These are phyloP conservation scores for Odontomachus brunneus DNA, from an alignment of 1,140 invertebrate species.

Conservation along the genomic window DNA sequence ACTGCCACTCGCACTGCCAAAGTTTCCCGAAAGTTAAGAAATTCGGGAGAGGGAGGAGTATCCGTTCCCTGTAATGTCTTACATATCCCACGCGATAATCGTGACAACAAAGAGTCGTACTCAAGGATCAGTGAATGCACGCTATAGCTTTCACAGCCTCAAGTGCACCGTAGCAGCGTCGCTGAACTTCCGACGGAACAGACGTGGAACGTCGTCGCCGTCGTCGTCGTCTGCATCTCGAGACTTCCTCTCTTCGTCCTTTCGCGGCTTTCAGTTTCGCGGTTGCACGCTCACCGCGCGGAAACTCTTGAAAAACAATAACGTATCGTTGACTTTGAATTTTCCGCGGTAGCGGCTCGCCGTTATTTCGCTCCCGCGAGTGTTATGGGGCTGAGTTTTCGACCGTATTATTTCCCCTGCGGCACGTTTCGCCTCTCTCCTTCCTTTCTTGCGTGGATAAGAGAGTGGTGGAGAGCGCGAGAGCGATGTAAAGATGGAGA, in stretches of 20 bases:
- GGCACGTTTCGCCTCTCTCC: conserved; percentile 63
- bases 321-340: conserved; percentile 77
- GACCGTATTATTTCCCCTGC: conserved; percentile 77
- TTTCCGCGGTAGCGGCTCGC: conserved; percentile 73
- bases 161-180: neutral
- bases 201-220: conserved; percentile 23
- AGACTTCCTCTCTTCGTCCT: conserved; percentile 17
- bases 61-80: neutral
- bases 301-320: conserved; percentile 77
- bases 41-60: neutral
- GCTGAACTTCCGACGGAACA: conserved; percentile 21
- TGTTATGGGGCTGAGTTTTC: conserved; percentile 63
- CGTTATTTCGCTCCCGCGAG: conserved; percentile 71
- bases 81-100: conserved; percentile 28
- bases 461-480: too few species aligned
- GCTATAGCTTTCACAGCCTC: neutral
- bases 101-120: conserved; percentile 8
- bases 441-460: neutral
- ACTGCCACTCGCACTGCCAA: neutral
- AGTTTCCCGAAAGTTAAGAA: conserved; percentile 1
- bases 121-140: neutral
- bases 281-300: conserved; percentile 43
- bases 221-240: conserved; percentile 39
- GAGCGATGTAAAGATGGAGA: neutral
- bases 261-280: conserved; percentile 36